Base-by-base conservation (phyloP, 2,113 vertebrate species). In the Ceyx cyanopectus region DNA sequence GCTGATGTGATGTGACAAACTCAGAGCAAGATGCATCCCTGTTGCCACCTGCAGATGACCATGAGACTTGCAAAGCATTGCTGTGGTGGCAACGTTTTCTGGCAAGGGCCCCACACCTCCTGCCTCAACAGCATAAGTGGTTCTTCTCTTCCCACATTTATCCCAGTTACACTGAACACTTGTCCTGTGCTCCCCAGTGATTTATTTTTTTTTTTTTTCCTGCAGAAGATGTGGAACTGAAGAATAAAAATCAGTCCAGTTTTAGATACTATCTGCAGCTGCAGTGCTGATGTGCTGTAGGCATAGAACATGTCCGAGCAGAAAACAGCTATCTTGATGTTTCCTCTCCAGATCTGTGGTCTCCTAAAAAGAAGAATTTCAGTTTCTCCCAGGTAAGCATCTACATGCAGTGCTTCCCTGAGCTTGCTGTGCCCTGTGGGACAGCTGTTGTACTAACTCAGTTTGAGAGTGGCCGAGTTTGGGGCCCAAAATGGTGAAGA, bases 1-100 rank as follows among this genome's bases (percentile, higher is more conserved):
- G 1, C 57, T 57, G 18, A 34, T 34, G 30, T 0, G 1, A 85
- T 43, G 4, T 41, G 65, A 81, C 12, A 53, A 67, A 15, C 1
- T n/a, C 32, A 94, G 14, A 83, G 29, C 9, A 46, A 58, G 48
- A 60, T 26, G 5, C 8, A 10, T 14, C 41, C 72, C n/a, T 69
- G 24, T 26, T 73, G n/a, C 37, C 23, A 37, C 2, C 7, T 74
- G 32, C 29, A 80, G 51, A 57, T 48, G 48, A 58, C 16, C 2
- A 1, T 1, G 8, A 66, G 24, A 32, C 45, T 81, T 7, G 2
- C 2, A 3, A 70, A 30, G 22, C 12, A 53, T 48, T 41, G 62
- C 43, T 66, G 29, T 27, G 45, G 43, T 16, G 34, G 16, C 27
- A 72, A 34, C 69, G 29, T 67, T 74, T n/a, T 30, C 77, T 61